phyloP scores from a whole-genome alignment of 2,113 vertebrate species.

The Mormoops blainvillei region DNA sequence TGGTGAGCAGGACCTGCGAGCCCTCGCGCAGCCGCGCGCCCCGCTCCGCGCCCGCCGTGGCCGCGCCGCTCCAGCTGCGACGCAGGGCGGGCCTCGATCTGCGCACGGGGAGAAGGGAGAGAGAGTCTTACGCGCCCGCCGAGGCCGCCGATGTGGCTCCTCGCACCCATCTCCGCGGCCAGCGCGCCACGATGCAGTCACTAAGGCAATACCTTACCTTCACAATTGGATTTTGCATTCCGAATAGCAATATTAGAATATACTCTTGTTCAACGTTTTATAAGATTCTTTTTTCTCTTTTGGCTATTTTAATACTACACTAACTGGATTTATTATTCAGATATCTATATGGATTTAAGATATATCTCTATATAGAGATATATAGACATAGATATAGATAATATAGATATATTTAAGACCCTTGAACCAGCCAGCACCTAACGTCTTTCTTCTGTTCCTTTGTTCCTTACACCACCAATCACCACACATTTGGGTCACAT shows the following conservation, averaged over 20 bases:
- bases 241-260: neutral
- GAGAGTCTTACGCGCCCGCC: neutral
- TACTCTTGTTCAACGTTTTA: neutral
- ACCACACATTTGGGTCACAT: neutral
- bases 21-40: slow-evolving; percentile 87
- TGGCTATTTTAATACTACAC: neutral
- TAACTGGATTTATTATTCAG: neutral
- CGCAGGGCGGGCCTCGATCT: slow-evolving; percentile 84
- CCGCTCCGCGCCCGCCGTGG: slow-evolving; percentile 49
- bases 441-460: neutral
- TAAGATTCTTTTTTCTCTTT: neutral
- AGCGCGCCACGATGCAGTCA: neutral
- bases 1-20: slow-evolving; percentile 93
- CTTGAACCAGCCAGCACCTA: neutral
- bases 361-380: no score
- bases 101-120: fast-evolving
- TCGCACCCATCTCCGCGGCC: no score
- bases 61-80: slow-evolving; percentile 87
- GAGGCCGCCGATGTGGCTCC: no score
- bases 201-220: neutral
- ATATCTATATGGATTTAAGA: no score
- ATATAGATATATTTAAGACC: neutral
- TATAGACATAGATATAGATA: no score
- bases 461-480: neutral
- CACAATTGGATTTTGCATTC: neutral